These are phyloP conservation scores for Synaphobranchus kaupii DNA, from an alignment of 2,797 vertebrate genomes.

Conservation along the genomic window DNA sequence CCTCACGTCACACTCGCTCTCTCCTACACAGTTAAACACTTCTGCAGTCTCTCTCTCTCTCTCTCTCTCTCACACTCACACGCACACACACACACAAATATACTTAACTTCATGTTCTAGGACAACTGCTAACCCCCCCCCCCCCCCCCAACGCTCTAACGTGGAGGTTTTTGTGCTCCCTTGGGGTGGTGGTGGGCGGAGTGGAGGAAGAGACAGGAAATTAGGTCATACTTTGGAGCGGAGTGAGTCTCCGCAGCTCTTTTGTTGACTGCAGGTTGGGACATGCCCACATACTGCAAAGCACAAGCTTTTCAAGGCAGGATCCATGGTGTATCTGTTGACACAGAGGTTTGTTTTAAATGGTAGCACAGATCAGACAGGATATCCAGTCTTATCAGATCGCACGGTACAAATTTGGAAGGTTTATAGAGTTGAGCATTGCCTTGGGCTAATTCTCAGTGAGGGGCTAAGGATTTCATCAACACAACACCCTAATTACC, in stretches of 20 bases:
- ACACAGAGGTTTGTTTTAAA: background rate
- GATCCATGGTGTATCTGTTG: too few relatives aligned
- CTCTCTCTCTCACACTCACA: background rate
- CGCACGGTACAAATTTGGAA: conserved; percentile 20
- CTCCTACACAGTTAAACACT: background rate
- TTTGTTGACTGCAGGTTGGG: conserved; percentile 1
- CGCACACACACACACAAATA: background rate
- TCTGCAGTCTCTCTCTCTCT: too few relatives aligned
- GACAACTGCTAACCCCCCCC: background rate
- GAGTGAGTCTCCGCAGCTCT: background rate
- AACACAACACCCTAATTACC: conserved; percentile 30
- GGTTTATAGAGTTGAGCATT: conserved; percentile 30
- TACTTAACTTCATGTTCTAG: background rate
- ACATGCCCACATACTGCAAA: background rate
- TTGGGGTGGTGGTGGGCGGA: background rate
- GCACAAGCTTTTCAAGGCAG: background rate
- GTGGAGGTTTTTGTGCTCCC: background rate
- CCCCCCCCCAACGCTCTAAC: background rate
- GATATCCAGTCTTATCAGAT: conserved; percentile 36
- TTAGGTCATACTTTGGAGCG: background rate
- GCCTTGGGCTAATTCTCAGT: conserved; percentile 24
- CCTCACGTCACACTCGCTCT: background rate
- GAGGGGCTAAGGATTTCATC: conserved; percentile 46
- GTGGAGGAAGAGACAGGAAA: background rate
- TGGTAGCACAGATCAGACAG: conserved; percentile 29